These are phyloP conservation scores for Hirudinaria manillensis DNA, from an alignment of 2,888 invertebrate genomes.

Conservation along the genomic window DNA sequence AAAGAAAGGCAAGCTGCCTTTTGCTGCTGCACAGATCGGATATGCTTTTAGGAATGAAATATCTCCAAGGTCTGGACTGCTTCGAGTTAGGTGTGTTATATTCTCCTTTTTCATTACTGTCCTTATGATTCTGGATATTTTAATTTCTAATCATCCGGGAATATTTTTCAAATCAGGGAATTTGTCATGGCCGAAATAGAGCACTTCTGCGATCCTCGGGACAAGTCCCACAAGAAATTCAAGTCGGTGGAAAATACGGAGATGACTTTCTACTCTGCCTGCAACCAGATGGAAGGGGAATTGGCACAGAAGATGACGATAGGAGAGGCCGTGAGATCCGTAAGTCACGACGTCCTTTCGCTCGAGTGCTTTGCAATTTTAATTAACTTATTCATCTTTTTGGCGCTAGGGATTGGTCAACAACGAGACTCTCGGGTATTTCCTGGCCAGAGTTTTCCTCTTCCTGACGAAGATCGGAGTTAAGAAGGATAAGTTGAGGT, in stretches of 20 bases:
- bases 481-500: slow-evolving; percentile 75
- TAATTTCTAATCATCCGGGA: not conserved
- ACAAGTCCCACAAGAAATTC: slow-evolving; percentile 81
- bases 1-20: slow-evolving; percentile 89
- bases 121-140: not conserved
- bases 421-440: slow-evolving; percentile 95
- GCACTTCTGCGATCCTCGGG: slow-evolving; percentile 88
- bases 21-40: slow-evolving; percentile 97
- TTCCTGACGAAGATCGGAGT: slow-evolving; percentile 83
- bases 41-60: slow-evolving; percentile 98
- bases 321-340: slow-evolving; percentile 76
- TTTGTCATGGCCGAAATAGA: slow-evolving; percentile 99
- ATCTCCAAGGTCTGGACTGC: slow-evolving; percentile 88
- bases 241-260: slow-evolving; percentile 65
- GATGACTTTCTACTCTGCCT: slow-evolving; percentile 83
- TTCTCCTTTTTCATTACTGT: not conserved
- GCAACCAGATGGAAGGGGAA: slow-evolving; percentile 94
- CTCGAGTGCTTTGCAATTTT: not conserved
- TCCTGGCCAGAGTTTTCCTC: slow-evolving; percentile 86
- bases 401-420: slow-evolving; percentile 65
- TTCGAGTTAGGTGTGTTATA: slow-evolving; percentile 66
- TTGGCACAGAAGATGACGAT: slow-evolving; percentile 71
- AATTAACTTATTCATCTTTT: not conserved
- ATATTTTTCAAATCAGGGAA: slow-evolving; percentile 62
- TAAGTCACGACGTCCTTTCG: slow-evolving; percentile 45